Evolutionary conservation across 2,797 vertebrate species (phyloP).

Genomic region (Notolabrus celidotus): DNA sequence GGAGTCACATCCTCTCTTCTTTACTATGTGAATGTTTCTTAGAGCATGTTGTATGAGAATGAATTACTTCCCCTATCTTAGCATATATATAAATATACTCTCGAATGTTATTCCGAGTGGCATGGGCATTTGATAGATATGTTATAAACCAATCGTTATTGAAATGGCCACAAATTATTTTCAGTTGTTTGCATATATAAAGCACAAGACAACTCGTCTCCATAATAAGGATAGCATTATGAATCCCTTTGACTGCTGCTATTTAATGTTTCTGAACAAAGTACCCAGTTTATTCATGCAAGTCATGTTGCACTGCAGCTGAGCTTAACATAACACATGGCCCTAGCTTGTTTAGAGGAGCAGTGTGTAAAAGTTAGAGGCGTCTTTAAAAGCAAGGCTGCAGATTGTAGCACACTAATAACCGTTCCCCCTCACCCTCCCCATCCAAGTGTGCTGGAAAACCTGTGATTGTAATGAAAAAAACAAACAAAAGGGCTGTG

Average conservation of each 20-base stretch:
- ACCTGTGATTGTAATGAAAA: too few species aligned
- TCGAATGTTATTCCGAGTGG: slow-evolving; percentile 67
- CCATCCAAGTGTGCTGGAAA: too few species aligned
- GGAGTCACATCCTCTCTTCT: slow-evolving; percentile 51
- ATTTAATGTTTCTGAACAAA: not conserved
- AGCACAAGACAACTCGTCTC: slow-evolving; percentile 59
- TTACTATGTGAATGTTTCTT: slow-evolving; percentile 66
- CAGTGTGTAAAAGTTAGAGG: too few species aligned
- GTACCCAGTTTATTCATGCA: too few species aligned
- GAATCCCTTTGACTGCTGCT: not conserved
- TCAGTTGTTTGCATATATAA: slow-evolving; percentile 40
- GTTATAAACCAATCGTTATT: slow-evolving; percentile 47
- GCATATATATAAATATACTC: slow-evolving; percentile 58
- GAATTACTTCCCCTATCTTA: slow-evolving; percentile 55
- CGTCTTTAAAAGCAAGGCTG: too few species aligned
- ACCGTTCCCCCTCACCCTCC: too few species aligned
- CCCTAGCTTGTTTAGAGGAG: too few species aligned
- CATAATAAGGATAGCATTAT: slow-evolving; percentile 27
- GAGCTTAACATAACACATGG: too few species aligned
- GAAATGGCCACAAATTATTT: slow-evolving; percentile 41
- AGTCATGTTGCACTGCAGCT: too few species aligned
- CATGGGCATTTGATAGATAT: slow-evolving; percentile 68
- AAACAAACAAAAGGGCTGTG: too few species aligned
- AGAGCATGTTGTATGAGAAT: slow-evolving; percentile 75
- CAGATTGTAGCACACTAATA: too few species aligned